These are phyloP conservation scores for Apamea epomidion DNA, from an alignment of 2,888 invertebrate genomes.

Conservation along the genomic window DNA sequence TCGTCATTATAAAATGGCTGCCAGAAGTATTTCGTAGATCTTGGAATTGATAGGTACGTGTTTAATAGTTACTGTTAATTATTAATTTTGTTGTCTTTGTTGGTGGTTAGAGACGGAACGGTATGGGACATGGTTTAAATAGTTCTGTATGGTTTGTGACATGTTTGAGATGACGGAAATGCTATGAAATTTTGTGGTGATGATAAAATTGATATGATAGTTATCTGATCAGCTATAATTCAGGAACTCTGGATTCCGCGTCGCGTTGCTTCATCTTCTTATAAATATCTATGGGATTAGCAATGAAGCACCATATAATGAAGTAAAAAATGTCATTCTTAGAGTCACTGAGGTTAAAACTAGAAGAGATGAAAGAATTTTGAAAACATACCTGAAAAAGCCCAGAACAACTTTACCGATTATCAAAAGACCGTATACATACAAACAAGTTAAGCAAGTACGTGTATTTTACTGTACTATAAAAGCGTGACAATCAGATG, in stretches of 20 bases:
- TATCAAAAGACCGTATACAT: background rate
- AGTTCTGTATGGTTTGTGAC: background rate
- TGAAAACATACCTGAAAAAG: background rate
- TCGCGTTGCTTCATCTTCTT: background rate
- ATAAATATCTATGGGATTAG: background rate
- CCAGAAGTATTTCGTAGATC: slow-evolving; percentile 48
- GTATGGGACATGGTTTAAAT: slow-evolving; percentile 4
- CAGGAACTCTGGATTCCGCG: background rate
- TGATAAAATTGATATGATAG: background rate
- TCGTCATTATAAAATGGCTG: slow-evolving; percentile 19
- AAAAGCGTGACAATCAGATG: background rate
- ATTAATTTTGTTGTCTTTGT: slow-evolving; percentile 20
- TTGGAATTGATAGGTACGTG: slow-evolving; percentile 35
- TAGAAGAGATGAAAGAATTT: background rate
- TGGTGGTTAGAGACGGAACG: background rate
- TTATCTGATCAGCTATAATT: background rate
- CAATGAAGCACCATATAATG: background rate
- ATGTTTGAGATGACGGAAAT: background rate
- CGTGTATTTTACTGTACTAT: background rate
- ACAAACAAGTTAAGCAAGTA: background rate
- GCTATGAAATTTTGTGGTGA: background rate
- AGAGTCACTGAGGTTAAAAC: background rate
- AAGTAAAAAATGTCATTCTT: background rate
- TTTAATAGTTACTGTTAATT: slow-evolving; percentile 29
- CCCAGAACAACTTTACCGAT: background rate